These are phyloP conservation scores for Nannospalax galili DNA, from an alignment of 2,113 vertebrate genomes.

Conservation along the genomic window DNA sequence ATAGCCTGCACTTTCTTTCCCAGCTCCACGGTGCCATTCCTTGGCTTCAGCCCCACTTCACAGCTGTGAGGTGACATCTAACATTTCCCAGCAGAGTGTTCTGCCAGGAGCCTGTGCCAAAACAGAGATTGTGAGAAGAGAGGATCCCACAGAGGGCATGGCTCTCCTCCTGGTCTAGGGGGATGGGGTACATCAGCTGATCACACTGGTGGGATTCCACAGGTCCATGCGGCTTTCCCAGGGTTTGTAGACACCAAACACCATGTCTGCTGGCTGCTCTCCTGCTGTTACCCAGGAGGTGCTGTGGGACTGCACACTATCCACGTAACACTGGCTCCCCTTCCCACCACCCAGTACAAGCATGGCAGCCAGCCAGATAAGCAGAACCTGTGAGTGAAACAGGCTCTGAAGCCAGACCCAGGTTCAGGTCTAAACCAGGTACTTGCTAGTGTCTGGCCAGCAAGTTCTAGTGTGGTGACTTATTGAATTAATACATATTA, in stretches of 20 bases:
- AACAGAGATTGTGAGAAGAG: not conserved
- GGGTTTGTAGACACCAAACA: not conserved
- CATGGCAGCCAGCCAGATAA: not conserved
- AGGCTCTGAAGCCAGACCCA: not conserved
- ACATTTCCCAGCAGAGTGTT: conserved; percentile 16
- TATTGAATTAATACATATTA: not conserved
- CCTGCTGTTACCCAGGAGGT: not conserved
- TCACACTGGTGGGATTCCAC: not conserved
- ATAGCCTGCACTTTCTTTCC: not conserved
- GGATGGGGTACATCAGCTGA: not conserved
- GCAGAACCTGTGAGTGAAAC: not conserved
- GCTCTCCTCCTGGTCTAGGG: not conserved
- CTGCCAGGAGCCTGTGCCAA: conserved; percentile 47
- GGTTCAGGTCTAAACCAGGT: not conserved
- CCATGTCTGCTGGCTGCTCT: not conserved
- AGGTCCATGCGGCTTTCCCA: not conserved
- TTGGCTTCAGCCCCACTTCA: conserved; percentile 37
- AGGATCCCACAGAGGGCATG: not conserved
- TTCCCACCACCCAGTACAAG: not conserved
- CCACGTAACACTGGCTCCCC: too few relatives aligned
- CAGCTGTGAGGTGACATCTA: conserved; percentile 59
- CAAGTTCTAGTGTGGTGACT: not conserved
- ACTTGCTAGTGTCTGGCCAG: not conserved
- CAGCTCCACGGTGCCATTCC: not conserved
- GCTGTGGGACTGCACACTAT: not conserved